Percentiles rank a stretch among this genome's conserved stretches.
Evolutionary conservation across 2,113 vertebrate species (phyloP).

Genomic region (Sporophila hypoxantha): DNA sequence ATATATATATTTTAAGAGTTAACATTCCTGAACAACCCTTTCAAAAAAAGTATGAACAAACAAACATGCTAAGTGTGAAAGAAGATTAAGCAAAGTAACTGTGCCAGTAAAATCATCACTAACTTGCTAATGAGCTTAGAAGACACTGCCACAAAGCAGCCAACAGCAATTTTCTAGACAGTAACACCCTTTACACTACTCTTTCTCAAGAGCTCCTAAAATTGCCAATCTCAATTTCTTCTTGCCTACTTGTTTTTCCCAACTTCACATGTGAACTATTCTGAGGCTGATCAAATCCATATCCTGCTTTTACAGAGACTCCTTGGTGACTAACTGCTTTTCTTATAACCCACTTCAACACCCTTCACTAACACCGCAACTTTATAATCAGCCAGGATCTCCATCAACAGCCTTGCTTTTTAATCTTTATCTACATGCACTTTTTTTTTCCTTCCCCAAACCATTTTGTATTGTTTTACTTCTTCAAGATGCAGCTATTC

Average conservation of each 20-base stretch:
- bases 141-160: neutral
- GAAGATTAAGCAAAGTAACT: neutral
- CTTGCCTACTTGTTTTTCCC: neutral
- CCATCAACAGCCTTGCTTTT: neutral
- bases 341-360: neutral
- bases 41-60: neutral
- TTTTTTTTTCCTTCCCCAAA: neutral
- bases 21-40: neutral
- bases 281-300: neutral
- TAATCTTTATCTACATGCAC: neutral
- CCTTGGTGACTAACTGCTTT: neutral
- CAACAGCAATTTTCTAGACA: slow-evolving; percentile 1
- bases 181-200: neutral
- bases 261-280: neutral
- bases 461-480: neutral
- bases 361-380: neutral
- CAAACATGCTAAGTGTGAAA: neutral
- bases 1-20: neutral
- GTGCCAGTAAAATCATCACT: slow-evolving; percentile 1
- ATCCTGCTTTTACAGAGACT: neutral
- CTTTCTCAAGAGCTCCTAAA: neutral
- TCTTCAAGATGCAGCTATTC: neutral
- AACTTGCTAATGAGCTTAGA: slow-evolving; percentile 25
- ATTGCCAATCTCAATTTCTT: neutral
- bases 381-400: neutral